Base-by-base conservation (phyloP, 1,140 invertebrate species). In the Mylabris phalerata region DNA sequence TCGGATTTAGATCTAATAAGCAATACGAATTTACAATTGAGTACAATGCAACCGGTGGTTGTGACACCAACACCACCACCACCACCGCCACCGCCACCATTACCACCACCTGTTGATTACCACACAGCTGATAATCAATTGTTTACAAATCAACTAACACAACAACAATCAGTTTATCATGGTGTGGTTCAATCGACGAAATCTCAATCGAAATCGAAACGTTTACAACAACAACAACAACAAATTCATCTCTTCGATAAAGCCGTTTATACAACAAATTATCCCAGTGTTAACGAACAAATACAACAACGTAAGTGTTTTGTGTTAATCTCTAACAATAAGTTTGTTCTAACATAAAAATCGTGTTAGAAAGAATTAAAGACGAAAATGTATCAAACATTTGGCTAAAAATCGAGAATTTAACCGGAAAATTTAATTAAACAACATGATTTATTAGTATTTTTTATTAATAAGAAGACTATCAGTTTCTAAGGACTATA, bases 1-100 rank as follows among this genome's bases (percentile, higher is more conserved):
- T 61, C 75, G 2, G 78, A 78, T 45, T 66, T 78, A 10, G 75
- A 79, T 57, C 56, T 78, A 13, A 45, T 54, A 38, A 7, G 32
- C 5, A 42, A 42, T n/a, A 42, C 11, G 11, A n/a, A 9, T 42
- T 42, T 11, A 42, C 3, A 6, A 42, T n/a, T 42, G 41, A 42
- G 4, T 42, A 11, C 9, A 10, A 42, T 42, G 4, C 11, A n/a
- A n/a, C 10, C 6, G 39, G 10, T 40, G 10, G 39, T 40, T 7
- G 39, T 19, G 19, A 32, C 32, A 32, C 41, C 5, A 42, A 42
- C 41, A 42, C 9, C 41, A 32, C 32, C 46, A 48, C 11, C 61
- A 63, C 19, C 61, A 59, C 25, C 49, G 59, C 9, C 10, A 68
- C 3, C 26, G 43, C 1, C 61, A 60, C 26, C 38, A 50, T 47